Evolutionary conservation across 2,888 invertebrate species (phyloP).

Genomic region (Ischnus inquisitorius): DNA sequence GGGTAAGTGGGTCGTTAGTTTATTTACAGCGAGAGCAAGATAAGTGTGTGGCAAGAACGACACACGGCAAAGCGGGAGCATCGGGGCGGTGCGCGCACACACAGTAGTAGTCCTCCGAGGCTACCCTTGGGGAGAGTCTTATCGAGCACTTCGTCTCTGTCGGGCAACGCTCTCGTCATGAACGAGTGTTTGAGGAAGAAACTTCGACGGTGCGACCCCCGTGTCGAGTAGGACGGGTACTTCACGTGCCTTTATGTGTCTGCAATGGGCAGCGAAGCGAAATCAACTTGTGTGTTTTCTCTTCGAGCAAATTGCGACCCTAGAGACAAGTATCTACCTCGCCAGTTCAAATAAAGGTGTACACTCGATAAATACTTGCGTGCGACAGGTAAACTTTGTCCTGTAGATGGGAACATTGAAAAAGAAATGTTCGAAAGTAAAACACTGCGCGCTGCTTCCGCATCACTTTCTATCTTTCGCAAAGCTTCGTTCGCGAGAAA

Average conservation of each 20-base stretch:
- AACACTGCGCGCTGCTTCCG: no score
- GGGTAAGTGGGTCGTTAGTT: slow-evolving; percentile 57
- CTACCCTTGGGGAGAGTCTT: slow-evolving; percentile 18
- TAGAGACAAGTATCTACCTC: background rate
- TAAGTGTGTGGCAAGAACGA: slow-evolving; percentile 7
- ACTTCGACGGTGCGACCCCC: slow-evolving; percentile 10
- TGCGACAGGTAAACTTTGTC: background rate
- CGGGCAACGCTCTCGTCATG: slow-evolving; percentile 36
- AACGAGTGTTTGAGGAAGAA: slow-evolving; percentile 36
- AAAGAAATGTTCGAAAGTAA: no score
- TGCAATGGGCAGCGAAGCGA: background rate
- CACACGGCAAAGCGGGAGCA: background rate
- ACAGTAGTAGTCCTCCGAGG: background rate
- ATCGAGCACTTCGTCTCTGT: slow-evolving; percentile 53
- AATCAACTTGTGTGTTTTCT: background rate
- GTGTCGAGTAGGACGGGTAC: background rate
- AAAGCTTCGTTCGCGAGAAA: no score
- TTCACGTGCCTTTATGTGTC: background rate
- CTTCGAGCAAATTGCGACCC: slow-evolving; percentile 8
- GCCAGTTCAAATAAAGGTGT: background rate
- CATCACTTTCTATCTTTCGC: no score
- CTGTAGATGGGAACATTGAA: background rate
- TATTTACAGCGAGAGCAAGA: slow-evolving; percentile 46
- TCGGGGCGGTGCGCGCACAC: background rate
- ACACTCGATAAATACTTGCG: background rate